A percentile compares a stretch with the other conserved stretches of the same genome.
phyloP scores from a whole-genome alignment of 2,888 invertebrate genomes.

The Cosmopolites sordidus region DNA sequence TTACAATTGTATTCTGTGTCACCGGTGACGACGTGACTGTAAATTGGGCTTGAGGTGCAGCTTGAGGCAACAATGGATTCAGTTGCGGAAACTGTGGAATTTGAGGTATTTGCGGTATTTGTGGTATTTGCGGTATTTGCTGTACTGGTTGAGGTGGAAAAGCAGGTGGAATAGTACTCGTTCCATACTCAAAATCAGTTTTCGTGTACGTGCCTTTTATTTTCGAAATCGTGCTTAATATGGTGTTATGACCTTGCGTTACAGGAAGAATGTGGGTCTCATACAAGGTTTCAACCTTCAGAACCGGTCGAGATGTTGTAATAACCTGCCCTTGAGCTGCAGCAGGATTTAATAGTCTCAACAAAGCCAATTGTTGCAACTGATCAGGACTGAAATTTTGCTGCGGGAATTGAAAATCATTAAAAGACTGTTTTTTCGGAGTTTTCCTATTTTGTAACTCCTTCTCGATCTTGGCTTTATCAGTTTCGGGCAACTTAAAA shows the following conservation, averaged over 20 bases:
- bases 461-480: constrained; percentile 50
- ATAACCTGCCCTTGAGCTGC: constrained; percentile 66
- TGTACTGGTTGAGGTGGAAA: constrained; percentile 43
- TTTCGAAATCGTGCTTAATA: constrained; percentile 74
- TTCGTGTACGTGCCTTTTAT: constrained; percentile 71
- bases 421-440: constrained; percentile 6
- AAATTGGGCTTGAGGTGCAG: constrained; percentile 67
- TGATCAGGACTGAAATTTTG: constrained; percentile 32
- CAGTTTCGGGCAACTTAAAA: constrained; percentile 67
- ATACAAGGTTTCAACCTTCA: constrained; percentile 73
- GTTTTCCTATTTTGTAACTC: constrained; percentile 16
- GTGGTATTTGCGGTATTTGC: constrained; percentile 44
- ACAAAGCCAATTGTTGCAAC: constrained; percentile 47
- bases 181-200: constrained; percentile 74
- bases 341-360: constrained; percentile 66
- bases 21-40: constrained; percentile 75
- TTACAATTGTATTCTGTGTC: constrained; percentile 74
- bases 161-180: constrained; percentile 63
- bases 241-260: constrained; percentile 69
- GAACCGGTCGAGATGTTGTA: constrained; percentile 72
- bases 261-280: constrained; percentile 80
- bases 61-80: constrained; percentile 53
- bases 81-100: constrained; percentile 44
- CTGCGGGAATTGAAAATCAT: constrained; percentile 10
- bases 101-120: constrained; percentile 31